Base-by-base conservation (phyloP, 2,888 invertebrate species). In the Azorinus chamasolen region DNA sequence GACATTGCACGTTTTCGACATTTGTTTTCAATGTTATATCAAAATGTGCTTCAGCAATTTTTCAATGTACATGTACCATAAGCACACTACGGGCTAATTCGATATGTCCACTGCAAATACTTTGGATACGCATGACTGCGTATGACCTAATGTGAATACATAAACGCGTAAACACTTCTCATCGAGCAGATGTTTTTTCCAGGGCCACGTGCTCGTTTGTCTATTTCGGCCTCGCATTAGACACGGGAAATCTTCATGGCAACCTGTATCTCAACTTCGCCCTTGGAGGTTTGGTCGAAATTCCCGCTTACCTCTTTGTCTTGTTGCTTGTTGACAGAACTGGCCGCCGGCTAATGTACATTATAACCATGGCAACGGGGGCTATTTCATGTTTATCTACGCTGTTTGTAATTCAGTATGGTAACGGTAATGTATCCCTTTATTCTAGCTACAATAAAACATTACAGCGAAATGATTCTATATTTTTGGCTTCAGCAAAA, bases 231-330 rank as follows among this genome's bases (percentile, higher is more conserved):
- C 75, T 89, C 18, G 79, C 86, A 0, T 73, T 89, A 24, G 88
- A 89, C 64, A 84, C 85, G 0, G 87, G 87, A 0, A 87, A 86
- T 54, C 81, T 90, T 1, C 85, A 81, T 24, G 90, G 90, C 8
- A 77, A 88, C 58, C 64, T 89, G 10, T 88, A 89, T 71, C 70
- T 90, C 14, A 90, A 90, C 79, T 90, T 88, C 64, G 79, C 82
- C 5, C 53, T 90, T 16, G 79, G 82, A 8, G 87, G 83, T n/a
- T 8, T 85, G 20, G 88, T 88, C 0, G 90, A 90, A 61, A 57
- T 86, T 14, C 83, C 83, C 6, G 85, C 87, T 14, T 88, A 88
- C 65, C 66, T 85, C 8, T 27, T 87, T 6, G 82, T 84, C 2
- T 55, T 88, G 6, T 25, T 83, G 0, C 65, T 88, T 8, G 71